Conservation (phyloP, 1,140 invertebrate genomes). For the Temnothorax nylanderi region DNA sequence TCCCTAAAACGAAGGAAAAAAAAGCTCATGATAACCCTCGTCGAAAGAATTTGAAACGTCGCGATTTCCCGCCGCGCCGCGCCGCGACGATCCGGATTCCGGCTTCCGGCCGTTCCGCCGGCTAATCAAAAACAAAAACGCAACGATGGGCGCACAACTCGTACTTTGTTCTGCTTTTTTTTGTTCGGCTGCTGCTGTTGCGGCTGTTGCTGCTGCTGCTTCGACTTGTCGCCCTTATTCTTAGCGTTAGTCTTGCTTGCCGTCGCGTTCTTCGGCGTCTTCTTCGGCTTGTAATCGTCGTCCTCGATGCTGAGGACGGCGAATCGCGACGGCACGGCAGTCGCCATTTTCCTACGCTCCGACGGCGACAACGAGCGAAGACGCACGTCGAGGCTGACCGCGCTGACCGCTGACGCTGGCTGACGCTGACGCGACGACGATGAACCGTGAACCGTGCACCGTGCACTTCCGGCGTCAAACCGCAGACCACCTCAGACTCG, state of each 20-base stretch:
- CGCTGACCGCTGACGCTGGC: too few species aligned
- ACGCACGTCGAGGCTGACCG: constrained; percentile 14
- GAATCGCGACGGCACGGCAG: constrained; percentile 85
- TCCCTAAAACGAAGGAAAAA: constrained; percentile 44
- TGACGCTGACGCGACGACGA: constrained; percentile 24
- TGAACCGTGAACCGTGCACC: constrained; percentile 30
- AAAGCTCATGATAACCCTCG: not conserved
- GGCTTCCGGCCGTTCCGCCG: constrained; percentile 46
- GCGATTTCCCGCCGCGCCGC: constrained; percentile 73
- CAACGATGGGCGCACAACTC: constrained; percentile 50
- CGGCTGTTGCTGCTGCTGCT: constrained; percentile 74
- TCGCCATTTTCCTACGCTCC: constrained; percentile 81
- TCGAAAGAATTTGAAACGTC: constrained; percentile 33
- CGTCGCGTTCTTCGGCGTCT: constrained; percentile 76
- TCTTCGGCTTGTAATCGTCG: constrained; percentile 83
- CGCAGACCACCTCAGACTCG: too few species aligned
- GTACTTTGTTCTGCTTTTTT: constrained; percentile 81
- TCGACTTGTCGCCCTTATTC: constrained; percentile 76
- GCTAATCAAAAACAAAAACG: constrained; percentile 68
- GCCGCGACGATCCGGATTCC: too few species aligned
- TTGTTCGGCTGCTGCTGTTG: constrained; percentile 81
- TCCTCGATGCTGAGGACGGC: constrained; percentile 86
- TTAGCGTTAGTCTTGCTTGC: constrained; percentile 75
- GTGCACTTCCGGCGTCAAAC: constrained; percentile 70
- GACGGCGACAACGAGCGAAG: not conserved